Evolutionary conservation across 2,888 invertebrate species (phyloP).

Genomic region (Metallyticus violacea): DNA sequence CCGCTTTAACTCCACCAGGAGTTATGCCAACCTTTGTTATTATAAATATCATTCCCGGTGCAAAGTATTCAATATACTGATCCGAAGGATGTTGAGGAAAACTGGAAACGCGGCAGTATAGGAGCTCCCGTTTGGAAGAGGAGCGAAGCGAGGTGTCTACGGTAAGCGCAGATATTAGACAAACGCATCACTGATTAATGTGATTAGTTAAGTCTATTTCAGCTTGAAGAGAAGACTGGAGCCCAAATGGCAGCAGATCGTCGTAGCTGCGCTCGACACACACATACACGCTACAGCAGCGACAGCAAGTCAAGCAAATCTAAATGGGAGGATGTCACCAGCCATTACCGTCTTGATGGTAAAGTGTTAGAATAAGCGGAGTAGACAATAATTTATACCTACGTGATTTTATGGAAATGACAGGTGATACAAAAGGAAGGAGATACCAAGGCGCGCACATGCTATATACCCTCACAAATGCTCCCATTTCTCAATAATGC

Average conservation of each 20-base stretch:
- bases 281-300: neutral
- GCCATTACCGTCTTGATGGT: constrained; percentile 4
- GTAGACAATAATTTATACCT: constrained; percentile 19
- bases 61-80: no score
- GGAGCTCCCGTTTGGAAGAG: neutral
- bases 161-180: constrained; percentile 18
- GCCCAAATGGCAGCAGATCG: constrained; percentile 18
- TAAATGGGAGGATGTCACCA: constrained; percentile 19
- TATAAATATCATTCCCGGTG: no score
- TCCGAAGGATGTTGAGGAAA: no score
- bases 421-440: constrained; percentile 13
- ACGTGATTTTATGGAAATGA: constrained; percentile 19
- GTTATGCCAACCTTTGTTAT: no score
- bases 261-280: neutral
- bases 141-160: constrained; percentile 8
- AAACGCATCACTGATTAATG: constrained; percentile 21
- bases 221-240: constrained; percentile 14
- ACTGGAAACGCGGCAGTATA: neutral
- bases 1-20: no score
- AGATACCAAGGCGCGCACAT: neutral
- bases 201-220: constrained; percentile 21
- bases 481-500: constrained; percentile 10
- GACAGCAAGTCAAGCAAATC: constrained; percentile 13
- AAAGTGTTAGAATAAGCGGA: constrained; percentile 13
- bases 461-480: neutral